Evolutionary conservation across 2,113 vertebrate genomes (phyloP).

Genomic region (Macquaria australasica): DNA sequence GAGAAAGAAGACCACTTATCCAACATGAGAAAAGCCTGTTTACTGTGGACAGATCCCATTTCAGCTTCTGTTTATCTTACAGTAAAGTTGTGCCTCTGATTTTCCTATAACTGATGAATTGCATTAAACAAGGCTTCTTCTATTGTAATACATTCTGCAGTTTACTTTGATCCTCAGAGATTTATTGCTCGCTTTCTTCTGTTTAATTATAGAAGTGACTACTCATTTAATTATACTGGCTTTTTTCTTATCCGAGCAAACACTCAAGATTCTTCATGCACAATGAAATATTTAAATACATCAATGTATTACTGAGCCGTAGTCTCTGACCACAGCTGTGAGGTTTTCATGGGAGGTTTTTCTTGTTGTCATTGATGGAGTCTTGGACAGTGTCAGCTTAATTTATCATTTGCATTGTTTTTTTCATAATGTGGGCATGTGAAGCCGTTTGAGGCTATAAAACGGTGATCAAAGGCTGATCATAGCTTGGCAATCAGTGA

Average conservation of each 20-base stretch:
- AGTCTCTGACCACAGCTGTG: conserved; percentile 2
- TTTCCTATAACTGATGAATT: not conserved
- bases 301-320: not conserved
- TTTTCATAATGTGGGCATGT: not conserved
- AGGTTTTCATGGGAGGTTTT: not conserved
- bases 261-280: conserved; percentile 24
- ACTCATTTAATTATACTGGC: conserved; percentile 26
- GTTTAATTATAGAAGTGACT: conserved; percentile 43
- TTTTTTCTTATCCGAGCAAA: conserved; percentile 14
- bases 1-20: conserved; percentile 6
- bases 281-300: conserved; percentile 16
- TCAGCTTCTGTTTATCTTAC: not conserved
- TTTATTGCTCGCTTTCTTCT: conserved; percentile 11
- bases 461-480: not conserved
- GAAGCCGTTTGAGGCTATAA: not conserved
- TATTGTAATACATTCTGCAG: not conserved
- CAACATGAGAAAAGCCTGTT: not conserved
- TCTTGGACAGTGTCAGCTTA: not conserved
- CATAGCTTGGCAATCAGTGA: not conserved
- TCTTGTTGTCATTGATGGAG: not conserved
- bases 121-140: not conserved
- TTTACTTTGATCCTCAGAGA: conserved; percentile 22
- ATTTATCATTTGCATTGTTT: conserved; percentile 4
- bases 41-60: not conserved
- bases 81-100: not conserved